Evolutionary conservation across 2,113 vertebrate species (phyloP).

Genomic region (Prolemur simus): DNA sequence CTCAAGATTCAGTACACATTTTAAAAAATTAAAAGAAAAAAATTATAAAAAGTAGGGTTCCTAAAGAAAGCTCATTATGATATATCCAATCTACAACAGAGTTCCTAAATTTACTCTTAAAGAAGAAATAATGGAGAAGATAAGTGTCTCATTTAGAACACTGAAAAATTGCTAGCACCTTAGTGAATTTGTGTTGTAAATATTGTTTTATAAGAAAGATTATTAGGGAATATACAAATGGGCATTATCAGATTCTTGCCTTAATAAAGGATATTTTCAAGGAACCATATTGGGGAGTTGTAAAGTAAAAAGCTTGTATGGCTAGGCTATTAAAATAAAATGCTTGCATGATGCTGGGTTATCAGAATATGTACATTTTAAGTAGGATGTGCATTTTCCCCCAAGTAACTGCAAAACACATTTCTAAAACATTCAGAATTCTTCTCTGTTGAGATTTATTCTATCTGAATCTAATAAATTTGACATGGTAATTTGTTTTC

Average conservation of each 20-base stretch:
- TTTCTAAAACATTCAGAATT: conserved; percentile 78
- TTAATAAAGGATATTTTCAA: conserved; percentile 73
- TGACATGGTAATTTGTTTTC: conserved; percentile 86
- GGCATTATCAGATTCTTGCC: conserved; percentile 20
- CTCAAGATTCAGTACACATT: not conserved
- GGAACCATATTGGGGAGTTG: conserved; percentile 20
- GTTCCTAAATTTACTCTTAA: not conserved
- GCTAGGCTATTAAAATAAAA: conserved; percentile 73
- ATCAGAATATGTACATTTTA: conserved; percentile 77
- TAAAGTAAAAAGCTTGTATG: conserved; percentile 62
- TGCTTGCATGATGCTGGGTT: conserved; percentile 65
- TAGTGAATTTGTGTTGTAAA: conserved; percentile 45
- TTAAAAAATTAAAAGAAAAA: not conserved
- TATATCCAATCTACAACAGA: not conserved
- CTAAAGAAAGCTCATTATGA: not conserved
- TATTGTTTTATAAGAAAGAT: conserved; percentile 61
- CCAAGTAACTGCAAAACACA: conserved; percentile 73
- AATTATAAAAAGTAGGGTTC: not conserved
- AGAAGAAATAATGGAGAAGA: not conserved
- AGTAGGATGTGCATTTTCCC: conserved; percentile 63
- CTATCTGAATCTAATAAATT: conserved; percentile 81
- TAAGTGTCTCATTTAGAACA: not conserved
- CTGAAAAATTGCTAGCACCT: not conserved
- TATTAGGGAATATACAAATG: conserved; percentile 67
- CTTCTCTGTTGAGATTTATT: conserved; percentile 80